A percentile compares a stretch with the other conserved stretches of the same genome.
These are phyloP conservation scores for Siniperca undulata DNA, from an alignment of 2,797 vertebrate species.

Conservation along the genomic window DNA sequence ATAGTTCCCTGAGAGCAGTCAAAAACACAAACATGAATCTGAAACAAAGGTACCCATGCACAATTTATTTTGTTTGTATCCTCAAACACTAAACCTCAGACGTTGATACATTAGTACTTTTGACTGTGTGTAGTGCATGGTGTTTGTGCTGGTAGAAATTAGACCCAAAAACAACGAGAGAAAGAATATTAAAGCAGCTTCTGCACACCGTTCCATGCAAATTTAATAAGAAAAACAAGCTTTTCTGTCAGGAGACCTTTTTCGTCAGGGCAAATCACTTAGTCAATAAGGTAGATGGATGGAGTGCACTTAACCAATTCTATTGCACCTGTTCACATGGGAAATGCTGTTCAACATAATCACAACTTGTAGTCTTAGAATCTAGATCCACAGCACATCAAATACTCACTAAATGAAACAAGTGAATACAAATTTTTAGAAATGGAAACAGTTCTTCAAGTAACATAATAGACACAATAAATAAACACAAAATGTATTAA, in stretches of 20 bases:
- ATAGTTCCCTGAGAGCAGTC: too few species aligned
- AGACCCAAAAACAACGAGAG: neutral
- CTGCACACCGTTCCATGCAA: neutral
- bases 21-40: too few species aligned
- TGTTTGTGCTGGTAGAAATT: neutral
- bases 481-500: neutral
- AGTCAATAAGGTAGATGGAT: neutral
- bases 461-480: neutral
- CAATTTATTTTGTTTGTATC: neutral
- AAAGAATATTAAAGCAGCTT: neutral
- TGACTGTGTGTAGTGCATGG: neutral
- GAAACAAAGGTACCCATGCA: too few species aligned
- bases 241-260: neutral
- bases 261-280: neutral
- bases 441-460: neutral
- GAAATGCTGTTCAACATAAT: neutral
- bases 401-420: neutral
- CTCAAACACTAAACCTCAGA: neutral
- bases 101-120: neutral
- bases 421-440: neutral
- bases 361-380: neutral
- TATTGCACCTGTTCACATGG: neutral
- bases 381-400: neutral
- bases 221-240: neutral
- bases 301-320: neutral